Percentiles rank a stretch among this genome's conserved stretches.
Conservation (phyloP, 2,113 vertebrate genomes). For the Brachypodius melanocephalos region DNA sequence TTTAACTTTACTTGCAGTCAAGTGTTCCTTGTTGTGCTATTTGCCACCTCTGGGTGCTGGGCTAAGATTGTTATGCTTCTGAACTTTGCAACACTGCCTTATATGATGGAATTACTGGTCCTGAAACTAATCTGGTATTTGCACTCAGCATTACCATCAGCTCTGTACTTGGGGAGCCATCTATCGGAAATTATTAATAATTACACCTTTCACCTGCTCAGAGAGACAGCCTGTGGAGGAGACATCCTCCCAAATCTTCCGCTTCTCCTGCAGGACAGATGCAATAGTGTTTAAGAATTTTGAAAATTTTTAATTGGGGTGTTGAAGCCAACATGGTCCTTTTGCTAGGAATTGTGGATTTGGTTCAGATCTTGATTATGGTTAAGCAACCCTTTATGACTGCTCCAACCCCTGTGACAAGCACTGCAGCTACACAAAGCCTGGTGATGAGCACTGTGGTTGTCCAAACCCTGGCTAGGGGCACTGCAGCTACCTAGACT, state of each 20-base stretch:
- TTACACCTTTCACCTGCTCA: not conserved
- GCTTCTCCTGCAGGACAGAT: not conserved
- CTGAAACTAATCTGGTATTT: not conserved
- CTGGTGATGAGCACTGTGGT: not conserved
- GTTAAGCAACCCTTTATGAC: not conserved
- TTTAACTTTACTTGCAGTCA: not conserved
- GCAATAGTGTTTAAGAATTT: too few species aligned
- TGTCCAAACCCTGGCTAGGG: accelerated
- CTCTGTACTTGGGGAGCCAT: not conserved
- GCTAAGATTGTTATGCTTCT: not conserved
- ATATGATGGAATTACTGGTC: not conserved
- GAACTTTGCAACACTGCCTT: not conserved
- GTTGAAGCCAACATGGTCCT: not conserved
- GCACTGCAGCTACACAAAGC: not conserved
- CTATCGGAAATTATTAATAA: not conserved
- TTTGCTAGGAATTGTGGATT: not conserved
- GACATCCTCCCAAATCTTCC: not conserved
- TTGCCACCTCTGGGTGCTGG: not conserved
- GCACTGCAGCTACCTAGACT: not conserved
- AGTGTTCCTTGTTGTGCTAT: not conserved
- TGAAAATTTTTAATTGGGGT: not conserved
- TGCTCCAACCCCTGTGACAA: not conserved
- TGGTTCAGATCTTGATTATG: not conserved
- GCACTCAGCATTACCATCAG: accelerated
- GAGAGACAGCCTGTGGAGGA: too few species aligned